phyloP scores from a whole-genome alignment of 1,140 invertebrate species.

The Nylanderia fulva region DNA sequence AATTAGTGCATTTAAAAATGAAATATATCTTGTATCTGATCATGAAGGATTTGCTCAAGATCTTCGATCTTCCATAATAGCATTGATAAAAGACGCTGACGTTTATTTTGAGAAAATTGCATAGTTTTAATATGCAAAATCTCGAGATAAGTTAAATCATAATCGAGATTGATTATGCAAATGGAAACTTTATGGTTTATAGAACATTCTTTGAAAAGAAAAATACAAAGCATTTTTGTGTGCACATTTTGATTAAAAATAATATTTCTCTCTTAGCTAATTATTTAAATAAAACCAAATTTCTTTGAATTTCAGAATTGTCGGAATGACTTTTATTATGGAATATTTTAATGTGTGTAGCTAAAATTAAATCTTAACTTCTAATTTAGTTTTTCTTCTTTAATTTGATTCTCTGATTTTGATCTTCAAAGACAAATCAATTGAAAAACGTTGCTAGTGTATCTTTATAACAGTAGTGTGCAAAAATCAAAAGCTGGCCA shows the following conservation, averaged over 20 bases:
- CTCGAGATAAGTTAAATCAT: background rate
- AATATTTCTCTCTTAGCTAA: background rate
- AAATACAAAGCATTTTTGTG: background rate
- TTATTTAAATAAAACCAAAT: no score
- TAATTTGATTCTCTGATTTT: no score
- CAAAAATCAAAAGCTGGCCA: background rate
- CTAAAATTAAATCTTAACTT: no score
- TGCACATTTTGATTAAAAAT: background rate
- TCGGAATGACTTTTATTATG: no score
- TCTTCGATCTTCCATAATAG: background rate
- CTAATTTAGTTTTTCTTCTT: no score
- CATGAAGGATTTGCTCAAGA: background rate
- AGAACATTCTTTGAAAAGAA: background rate
- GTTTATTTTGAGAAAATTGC: slow-evolving; percentile 5
- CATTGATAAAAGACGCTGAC: background rate
- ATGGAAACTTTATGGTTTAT: background rate
- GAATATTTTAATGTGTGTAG: no score
- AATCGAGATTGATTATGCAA: background rate
- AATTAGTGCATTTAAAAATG: background rate
- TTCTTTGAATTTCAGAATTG: no score
- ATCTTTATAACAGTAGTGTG: no score
- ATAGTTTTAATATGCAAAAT: slow-evolving; percentile 5
- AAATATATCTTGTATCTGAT: background rate
- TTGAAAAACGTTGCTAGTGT: no score
- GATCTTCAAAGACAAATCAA: no score